phyloP scores from a whole-genome alignment of 2,888 invertebrate species.

The Oscheius sp. region DNA sequence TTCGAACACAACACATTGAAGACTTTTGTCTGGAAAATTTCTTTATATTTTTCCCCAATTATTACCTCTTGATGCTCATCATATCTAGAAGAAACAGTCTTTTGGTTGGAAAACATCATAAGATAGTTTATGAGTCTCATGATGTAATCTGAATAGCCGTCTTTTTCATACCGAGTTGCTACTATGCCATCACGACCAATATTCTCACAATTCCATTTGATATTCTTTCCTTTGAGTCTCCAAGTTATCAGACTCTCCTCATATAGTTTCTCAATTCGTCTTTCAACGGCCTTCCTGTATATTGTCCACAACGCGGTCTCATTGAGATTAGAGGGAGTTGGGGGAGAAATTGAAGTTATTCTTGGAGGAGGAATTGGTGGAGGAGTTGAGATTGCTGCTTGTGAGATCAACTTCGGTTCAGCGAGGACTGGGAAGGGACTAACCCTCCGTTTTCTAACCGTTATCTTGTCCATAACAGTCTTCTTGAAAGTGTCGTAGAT shows the following conservation, averaged over 20 bases:
- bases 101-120: slow-evolving; percentile 24
- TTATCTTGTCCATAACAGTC: background rate
- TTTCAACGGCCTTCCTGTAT: slow-evolving; percentile 3
- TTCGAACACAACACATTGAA: slow-evolving; percentile 30
- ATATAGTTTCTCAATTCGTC: background rate
- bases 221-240: slow-evolving; percentile 14
- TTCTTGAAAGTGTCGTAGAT: background rate
- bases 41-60: background rate
- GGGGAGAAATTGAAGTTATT: no score
- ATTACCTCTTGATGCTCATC: slow-evolving; percentile 28
- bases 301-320: slow-evolving; percentile 18
- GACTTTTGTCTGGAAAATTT: slow-evolving; percentile 17
- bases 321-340: background rate
- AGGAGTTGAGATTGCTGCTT: background rate
- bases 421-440: slow-evolving; percentile 4
- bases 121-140: slow-evolving; percentile 27
- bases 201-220: slow-evolving; percentile 31
- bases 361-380: background rate
- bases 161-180: slow-evolving; percentile 2
- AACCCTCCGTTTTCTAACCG: background rate
- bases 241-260: background rate
- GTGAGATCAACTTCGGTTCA: no score
- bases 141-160: slow-evolving; percentile 17
- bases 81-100: slow-evolving; percentile 15
- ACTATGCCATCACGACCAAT: slow-evolving; percentile 24